A percentile compares a stretch with the other conserved stretches of the same genome.
Conservation (phyloP, 2,888 invertebrate genomes). For the Lamellibrachia satsuma region DNA sequence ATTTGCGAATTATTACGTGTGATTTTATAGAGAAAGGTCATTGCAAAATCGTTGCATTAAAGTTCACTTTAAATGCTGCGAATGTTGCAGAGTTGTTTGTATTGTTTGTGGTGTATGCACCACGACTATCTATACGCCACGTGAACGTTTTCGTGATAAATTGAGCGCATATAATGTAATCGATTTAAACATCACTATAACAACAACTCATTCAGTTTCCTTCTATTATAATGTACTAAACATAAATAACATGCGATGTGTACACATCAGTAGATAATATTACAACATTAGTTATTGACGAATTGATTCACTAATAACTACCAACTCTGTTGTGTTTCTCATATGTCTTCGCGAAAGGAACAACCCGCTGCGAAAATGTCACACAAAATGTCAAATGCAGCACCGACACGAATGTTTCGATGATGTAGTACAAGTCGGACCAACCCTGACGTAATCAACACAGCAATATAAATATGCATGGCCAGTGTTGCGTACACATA, state of each 20-base stretch:
- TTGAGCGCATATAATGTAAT: not conserved
- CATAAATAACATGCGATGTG: not conserved
- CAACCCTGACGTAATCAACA: not conserved
- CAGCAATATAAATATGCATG: not conserved
- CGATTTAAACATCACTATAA: not conserved
- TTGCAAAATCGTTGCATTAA: no score
- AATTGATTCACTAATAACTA: not conserved
- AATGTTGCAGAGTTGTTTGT: not conserved
- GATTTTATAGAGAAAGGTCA: no score
- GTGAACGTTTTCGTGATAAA: not conserved
- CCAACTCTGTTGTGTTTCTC: not conserved
- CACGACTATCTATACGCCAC: not conserved
- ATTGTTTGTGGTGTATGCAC: not conserved
- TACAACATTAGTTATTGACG: not conserved
- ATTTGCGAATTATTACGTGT: no score
- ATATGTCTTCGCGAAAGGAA: not conserved
- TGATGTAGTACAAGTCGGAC: not conserved
- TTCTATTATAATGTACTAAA: not conserved
- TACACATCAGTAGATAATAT: not conserved
- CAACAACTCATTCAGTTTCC: not conserved
- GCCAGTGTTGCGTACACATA: not conserved
- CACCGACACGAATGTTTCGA: not conserved
- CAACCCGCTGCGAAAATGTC: not conserved
- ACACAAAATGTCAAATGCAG: not conserved
- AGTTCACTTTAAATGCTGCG: no score